Conservation (phyloP, 2,888 invertebrate genomes). For the Cheiracanthium punctorium region DNA sequence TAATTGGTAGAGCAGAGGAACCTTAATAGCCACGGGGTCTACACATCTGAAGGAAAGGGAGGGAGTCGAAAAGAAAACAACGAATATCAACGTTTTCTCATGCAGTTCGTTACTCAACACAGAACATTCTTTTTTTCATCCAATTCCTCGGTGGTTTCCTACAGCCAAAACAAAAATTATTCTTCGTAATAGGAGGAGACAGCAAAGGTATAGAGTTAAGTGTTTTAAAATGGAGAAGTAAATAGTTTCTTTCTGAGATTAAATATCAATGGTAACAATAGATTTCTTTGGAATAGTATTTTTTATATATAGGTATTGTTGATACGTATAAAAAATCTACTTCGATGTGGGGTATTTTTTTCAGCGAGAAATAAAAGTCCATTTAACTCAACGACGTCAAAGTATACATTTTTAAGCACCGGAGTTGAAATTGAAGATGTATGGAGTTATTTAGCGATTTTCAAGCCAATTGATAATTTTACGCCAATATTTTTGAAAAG, state of each 20-base stretch:
- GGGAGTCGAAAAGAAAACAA: slow-evolving; percentile 18
- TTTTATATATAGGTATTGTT: no score
- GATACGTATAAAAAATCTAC: no score
- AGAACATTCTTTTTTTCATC: slow-evolving; percentile 28
- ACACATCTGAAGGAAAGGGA: neutral
- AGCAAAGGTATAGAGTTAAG: neutral
- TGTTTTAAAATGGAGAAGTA: neutral
- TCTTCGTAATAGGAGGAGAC: neutral
- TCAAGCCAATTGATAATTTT: no score
- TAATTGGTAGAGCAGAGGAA: slow-evolving; percentile 39
- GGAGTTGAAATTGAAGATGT: no score
- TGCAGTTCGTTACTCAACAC: slow-evolving; percentile 51
- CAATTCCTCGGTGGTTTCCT: neutral
- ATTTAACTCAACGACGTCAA: no score
- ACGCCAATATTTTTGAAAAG: no score
- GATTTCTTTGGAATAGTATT: neutral
- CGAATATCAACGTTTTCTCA: slow-evolving; percentile 61
- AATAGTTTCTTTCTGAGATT: neutral
- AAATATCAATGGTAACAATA: neutral
- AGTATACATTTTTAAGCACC: no score
- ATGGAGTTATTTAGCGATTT: no score
- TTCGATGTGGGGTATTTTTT: no score
- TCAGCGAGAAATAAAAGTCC: no score
- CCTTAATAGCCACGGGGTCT: slow-evolving; percentile 29
- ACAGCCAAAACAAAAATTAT: neutral